Base-by-base conservation (phyloP, 2,888 invertebrate species). In the Rhyacophila evoluta region DNA sequence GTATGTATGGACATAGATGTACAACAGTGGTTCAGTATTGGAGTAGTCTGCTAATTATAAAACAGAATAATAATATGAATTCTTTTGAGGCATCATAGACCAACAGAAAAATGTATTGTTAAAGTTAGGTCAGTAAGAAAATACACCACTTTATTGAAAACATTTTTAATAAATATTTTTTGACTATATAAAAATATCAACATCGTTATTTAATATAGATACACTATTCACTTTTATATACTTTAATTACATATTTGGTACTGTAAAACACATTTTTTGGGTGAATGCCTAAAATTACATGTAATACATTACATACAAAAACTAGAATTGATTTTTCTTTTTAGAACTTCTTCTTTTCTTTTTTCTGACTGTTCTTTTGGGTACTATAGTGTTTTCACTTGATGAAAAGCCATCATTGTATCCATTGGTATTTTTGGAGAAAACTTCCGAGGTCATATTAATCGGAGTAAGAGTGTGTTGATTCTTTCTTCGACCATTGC, bases 381-480 rank as follows among this genome's bases (percentile, higher is more conserved):
- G 69, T 29, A 69, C 15, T 29, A 12, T 27, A 69, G 69, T 28
- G 12, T 29, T 69, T 29, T 69, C 69, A 29, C 19, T 69, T 6
- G 33, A 55, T 10, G 28, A 29, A 11, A 15, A 2, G 3, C 69
- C 19, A 3, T 69, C 33, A 15, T 29, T n/a, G 12, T 25, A 55
- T 39, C 74, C 75, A 38, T 75, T 75, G 25, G 39, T 73, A 10
- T 79, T 75, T 76, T 74, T 79, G 15, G 75, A 67, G 27, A 77
- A 37, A 38, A 19, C 73, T 36, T 39, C 72, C 1, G 68, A 68
- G 29, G 38, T 67, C n/a, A 38, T 36, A 33, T 80, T 38, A 12
- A 82, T 77, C 1, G 82, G 82, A 19, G 73, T 33, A 10, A 82
- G 55, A 1, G 77, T 80, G 33, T 79, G 79, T 70, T 80, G 77